These are phyloP conservation scores for Spea multiplicata DNA, from an alignment of 2,113 vertebrate genomes.

Conservation along the genomic window DNA sequence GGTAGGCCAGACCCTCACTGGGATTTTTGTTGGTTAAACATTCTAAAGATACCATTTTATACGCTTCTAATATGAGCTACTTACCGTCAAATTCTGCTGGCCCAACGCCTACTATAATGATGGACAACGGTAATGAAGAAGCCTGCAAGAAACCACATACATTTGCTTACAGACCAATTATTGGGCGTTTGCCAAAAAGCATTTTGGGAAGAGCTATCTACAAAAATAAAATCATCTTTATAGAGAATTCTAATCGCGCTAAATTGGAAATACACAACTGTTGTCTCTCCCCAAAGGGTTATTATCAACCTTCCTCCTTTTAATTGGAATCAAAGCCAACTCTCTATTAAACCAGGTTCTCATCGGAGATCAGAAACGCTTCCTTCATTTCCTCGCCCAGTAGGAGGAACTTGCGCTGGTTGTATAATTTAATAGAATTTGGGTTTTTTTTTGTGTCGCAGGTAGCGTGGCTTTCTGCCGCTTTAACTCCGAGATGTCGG, in stretches of 20 bases:
- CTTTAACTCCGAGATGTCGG: no score
- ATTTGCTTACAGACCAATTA: neutral
- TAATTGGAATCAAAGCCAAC: slow-evolving; percentile 42
- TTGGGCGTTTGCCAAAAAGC: no score
- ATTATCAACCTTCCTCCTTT: slow-evolving; percentile 40
- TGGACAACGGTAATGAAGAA: slow-evolving; percentile 90
- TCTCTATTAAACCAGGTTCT: slow-evolving; percentile 37
- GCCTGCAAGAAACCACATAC: slow-evolving; percentile 68
- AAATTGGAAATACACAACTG: no score
- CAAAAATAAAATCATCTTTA: no score
- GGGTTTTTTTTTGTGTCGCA: no score
- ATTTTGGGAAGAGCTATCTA: no score
- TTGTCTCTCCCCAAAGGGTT: slow-evolving; percentile 6
- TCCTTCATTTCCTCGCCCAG: slow-evolving; percentile 20
- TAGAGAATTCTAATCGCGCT: no score
- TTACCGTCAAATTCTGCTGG: slow-evolving; percentile 97
- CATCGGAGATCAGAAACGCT: slow-evolving; percentile 14
- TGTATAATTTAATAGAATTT: no score
- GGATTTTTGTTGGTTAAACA: no score
- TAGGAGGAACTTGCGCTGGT: neutral
- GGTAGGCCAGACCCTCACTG: no score
- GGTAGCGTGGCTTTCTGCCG: no score
- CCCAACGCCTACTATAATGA: slow-evolving; percentile 95
- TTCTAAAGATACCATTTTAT: no score
- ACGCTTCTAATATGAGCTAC: slow-evolving; percentile 44